Percentiles rank a stretch among this genome's conserved stretches.
phyloP scores from a whole-genome alignment of 2,797 vertebrate species.

The Staurois parvus region DNA sequence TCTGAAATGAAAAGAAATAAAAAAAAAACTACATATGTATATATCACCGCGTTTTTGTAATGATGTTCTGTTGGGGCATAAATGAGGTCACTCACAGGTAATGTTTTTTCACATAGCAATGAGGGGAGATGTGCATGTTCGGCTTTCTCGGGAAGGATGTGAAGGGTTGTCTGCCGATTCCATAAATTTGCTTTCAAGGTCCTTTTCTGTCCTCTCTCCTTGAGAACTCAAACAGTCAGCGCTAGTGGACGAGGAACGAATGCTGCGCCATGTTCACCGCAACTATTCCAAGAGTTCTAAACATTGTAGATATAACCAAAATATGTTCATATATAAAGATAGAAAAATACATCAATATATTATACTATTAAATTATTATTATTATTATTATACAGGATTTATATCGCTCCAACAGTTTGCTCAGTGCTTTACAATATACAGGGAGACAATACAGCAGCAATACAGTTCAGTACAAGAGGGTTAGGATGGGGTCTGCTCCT shows the following conservation, averaged over 20 bases:
- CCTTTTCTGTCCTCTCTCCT: conserved; percentile 38
- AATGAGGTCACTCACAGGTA: conserved; percentile 40
- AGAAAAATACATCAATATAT: no score
- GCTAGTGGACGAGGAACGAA: background rate
- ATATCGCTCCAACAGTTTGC: no score
- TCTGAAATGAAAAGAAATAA: background rate
- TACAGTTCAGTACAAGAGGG: no score
- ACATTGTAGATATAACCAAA: background rate
- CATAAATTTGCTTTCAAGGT: conserved; percentile 54
- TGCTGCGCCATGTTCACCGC: background rate
- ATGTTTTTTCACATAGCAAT: conserved; percentile 29
- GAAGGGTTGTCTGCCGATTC: conserved; percentile 36
- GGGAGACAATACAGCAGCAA: no score
- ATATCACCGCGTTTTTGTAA: conserved; percentile 12
- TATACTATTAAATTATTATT: no score
- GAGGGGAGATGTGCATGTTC: conserved; percentile 18
- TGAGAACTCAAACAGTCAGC: conserved; percentile 24
- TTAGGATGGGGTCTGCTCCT: no score
- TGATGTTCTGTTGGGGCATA: conserved; percentile 17
- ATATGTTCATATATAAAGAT: no score
- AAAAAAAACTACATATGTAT: background rate
- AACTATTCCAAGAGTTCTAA: background rate
- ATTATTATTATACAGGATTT: no score
- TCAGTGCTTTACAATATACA: no score
- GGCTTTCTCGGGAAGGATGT: conserved; percentile 32